Percentiles rank a stretch among this genome's conserved stretches.
phyloP scores from a whole-genome alignment of 2,888 invertebrate species.

The Malachius bipustulatus region DNA sequence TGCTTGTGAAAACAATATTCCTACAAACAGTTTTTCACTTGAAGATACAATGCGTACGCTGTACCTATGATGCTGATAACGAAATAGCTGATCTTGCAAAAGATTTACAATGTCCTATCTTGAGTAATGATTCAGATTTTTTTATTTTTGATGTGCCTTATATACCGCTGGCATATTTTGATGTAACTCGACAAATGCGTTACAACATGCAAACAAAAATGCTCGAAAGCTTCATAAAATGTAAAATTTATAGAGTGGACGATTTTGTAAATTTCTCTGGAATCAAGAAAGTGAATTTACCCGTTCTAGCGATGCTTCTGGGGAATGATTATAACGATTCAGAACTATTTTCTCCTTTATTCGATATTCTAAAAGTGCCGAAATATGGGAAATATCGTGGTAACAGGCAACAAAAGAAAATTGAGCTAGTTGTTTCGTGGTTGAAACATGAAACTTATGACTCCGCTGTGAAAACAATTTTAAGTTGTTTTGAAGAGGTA shows the following conservation, averaged over 20 bases:
- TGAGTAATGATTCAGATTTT: slow-evolving; percentile 92
- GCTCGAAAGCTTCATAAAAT: slow-evolving; percentile 42
- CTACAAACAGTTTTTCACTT: slow-evolving; percentile 54
- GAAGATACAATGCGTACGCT: slow-evolving; percentile 54
- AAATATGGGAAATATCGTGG: slow-evolving; percentile 40
- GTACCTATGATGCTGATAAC: slow-evolving; percentile 82
- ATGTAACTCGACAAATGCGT: slow-evolving; percentile 34
- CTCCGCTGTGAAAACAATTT: slow-evolving; percentile 54
- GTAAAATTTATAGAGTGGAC: slow-evolving; percentile 61
- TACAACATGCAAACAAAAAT: slow-evolving; percentile 15
- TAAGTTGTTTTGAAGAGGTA: slow-evolving; percentile 49
- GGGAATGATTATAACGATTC: slow-evolving; percentile 82
- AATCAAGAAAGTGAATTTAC: slow-evolving; percentile 54
- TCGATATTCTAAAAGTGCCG: slow-evolving; percentile 48
- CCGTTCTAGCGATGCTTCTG: slow-evolving; percentile 67
- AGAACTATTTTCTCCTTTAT: slow-evolving; percentile 57
- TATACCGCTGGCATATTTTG: slow-evolving; percentile 62
- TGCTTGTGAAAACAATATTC: slow-evolving; percentile 64
- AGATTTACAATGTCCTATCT: slow-evolving; percentile 67
- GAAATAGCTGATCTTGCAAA: slow-evolving; percentile 75
- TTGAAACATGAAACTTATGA: slow-evolving; percentile 57
- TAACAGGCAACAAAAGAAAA: slow-evolving; percentile 54
- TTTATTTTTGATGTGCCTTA: slow-evolving; percentile 76
- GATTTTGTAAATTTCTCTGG: slow-evolving; percentile 54
- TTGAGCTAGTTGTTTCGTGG: slow-evolving; percentile 65